phyloP scores from a whole-genome alignment of 2,113 vertebrate species.

The Pseudopipra pipra region DNA sequence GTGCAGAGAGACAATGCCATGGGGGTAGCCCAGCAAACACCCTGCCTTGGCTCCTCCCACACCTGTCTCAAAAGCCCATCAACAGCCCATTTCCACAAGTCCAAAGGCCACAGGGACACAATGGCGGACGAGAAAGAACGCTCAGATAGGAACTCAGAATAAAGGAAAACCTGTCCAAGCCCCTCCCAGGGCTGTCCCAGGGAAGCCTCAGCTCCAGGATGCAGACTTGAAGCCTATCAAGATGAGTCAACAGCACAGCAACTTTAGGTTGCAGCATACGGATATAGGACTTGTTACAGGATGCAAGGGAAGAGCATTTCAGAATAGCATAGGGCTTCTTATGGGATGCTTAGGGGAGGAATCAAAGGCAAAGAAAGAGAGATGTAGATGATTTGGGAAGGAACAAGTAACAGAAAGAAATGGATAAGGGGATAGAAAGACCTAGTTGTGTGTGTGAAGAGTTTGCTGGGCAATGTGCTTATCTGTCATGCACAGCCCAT shows the following conservation, averaged over 20 bases:
- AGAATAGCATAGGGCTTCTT: neutral
- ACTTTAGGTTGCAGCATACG: neutral
- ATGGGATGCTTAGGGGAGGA: neutral
- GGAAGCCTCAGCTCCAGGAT: neutral
- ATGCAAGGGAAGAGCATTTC: neutral
- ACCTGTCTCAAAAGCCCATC: neutral
- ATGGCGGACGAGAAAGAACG: neutral
- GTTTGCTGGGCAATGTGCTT: neutral
- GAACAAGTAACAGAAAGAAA: neutral
- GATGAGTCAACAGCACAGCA: neutral
- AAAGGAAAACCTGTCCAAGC: neutral
- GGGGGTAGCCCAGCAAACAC: neutral
- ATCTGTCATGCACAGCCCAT: accelerated
- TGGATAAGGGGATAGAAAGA: neutral
- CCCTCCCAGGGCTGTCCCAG: neutral
- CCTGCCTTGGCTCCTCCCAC: neutral
- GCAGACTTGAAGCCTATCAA: neutral
- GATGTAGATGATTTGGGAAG: neutral
- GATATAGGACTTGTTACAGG: neutral
- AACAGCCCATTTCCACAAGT: neutral
- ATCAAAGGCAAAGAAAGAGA: neutral
- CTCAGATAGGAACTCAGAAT: neutral
- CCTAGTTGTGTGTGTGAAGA: neutral
- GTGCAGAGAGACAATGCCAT: neutral
- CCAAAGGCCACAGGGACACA: neutral